Evolutionary conservation across 2,888 invertebrate species (phyloP).

Genomic region (Caenorhabditis afra): DNA sequence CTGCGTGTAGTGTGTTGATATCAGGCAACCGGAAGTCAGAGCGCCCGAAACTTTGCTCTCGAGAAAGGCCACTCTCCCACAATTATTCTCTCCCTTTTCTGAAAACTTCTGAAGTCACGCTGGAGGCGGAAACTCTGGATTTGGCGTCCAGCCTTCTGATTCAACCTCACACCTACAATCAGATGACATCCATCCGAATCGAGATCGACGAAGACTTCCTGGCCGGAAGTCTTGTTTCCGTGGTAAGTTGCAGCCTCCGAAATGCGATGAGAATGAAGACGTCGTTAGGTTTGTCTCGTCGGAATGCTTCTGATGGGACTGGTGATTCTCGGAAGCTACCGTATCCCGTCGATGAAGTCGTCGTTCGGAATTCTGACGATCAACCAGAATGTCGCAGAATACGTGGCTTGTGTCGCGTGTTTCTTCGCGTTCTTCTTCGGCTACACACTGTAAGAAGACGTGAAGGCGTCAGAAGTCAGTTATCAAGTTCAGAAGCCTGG

Average conservation of each 20-base stretch:
- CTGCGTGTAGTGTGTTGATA: neutral
- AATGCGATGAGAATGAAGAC: too few species aligned
- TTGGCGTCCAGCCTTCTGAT: too few species aligned
- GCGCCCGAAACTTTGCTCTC: too few species aligned
- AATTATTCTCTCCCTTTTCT: too few species aligned
- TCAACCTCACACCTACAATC: too few species aligned
- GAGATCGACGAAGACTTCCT: constrained; percentile 8
- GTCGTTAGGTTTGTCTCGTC: constrained; percentile 19
- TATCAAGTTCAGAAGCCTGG: constrained; percentile 1
- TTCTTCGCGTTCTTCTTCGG: constrained; percentile 31
- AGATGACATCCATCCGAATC: neutral
- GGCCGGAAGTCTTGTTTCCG: constrained; percentile 16
- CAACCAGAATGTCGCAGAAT: constrained; percentile 31
- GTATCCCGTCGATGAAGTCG: constrained; percentile 43
- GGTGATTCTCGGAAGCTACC: constrained; percentile 31
- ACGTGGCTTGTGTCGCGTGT: constrained; percentile 19
- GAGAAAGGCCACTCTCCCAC: too few species aligned
- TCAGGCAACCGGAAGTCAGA: constrained; percentile 1
- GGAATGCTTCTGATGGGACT: constrained; percentile 24
- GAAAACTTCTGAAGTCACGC: too few species aligned
- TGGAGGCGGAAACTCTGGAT: too few species aligned
- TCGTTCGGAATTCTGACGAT: constrained; percentile 36
- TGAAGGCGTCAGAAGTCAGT: neutral
- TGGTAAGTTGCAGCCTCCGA: constrained; percentile 14
- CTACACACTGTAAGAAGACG: constrained; percentile 15